Evolutionary conservation across 2,888 invertebrate genomes (phyloP), one percentile per base, ranked within the genome.

Genomic region (Morpho helenor): DNA sequence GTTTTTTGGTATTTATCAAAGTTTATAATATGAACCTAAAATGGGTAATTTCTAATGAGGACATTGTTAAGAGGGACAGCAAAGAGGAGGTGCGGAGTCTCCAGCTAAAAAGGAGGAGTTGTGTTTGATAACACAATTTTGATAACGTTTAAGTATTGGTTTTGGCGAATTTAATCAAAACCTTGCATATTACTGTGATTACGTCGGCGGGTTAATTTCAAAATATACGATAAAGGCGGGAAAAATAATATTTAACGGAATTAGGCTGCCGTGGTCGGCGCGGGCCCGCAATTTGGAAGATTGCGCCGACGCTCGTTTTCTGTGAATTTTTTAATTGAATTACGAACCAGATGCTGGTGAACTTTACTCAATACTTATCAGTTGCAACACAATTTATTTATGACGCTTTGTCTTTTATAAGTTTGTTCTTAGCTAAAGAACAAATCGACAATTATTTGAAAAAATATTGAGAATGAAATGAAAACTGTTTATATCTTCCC

Each of bases 321-420:
- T 83, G 85, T 86, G 90, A 89, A 88, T 87, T 90, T 89, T 87
- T 87, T 87, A 89, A 90, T 90, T 88, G 85, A 90, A 90, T 90
- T 90, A 90, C 78, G 84, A 80, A 69, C 68, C 71, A 83, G 82
- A 80, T 83, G 87, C 78, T 81, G 82, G 49, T 41, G 45, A 50
- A 51, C 52, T 16, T 48, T 46, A 48, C 48, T 59, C 49, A 46
- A 52, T 50, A 51, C 58, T 53, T 58, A 56, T 63, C 60, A 56
- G 52, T 22, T 31, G 44, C 45, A 39, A 56, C 31, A 53, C 57
- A 54, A 57, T 57, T 60, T 60, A 59, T 60, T 59, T 59, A 56
- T 51, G 53, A 56, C 50, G 40, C 58, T 53, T 49, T 53, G 56
- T 62, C 56, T 48, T 47, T 52, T 16, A 8, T 31, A 45, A 52